Evolutionary conservation across 2,888 invertebrate species (phyloP), one percentile per base, ranked within the genome.

Genomic region (Pristionchus arcanus): DNA sequence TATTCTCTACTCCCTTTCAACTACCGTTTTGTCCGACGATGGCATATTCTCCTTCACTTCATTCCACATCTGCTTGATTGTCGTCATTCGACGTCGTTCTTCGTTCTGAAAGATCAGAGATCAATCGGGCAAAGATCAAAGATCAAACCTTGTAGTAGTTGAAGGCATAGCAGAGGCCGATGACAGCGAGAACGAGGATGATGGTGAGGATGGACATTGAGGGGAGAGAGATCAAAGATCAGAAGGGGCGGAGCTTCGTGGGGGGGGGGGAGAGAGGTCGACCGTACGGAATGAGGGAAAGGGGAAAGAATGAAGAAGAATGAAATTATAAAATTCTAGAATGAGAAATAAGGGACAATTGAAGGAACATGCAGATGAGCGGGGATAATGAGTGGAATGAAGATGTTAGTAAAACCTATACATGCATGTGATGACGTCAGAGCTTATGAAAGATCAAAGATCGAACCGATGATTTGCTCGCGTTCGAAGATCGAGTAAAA

Each of bases 381-480:
- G 7, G 34, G 5, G 1, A 31, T 15, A 9, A n/a, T n/a, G 0
- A 68, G 28, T 68, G 5, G 37, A 37, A 74, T 1, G 28, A 68
- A 7, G 28, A 28, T 0, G 42, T 74, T 74, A 37, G 37, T 19
- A 34, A 37, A 37, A 28, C 25, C n/a, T n/a, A 25, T 21, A 4
- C 74, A 81, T 15, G 15, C 74, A 9, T n/a, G 28, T 28, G 81
- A 81, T n/a, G 81, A 81, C 81, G 42, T 37, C 66, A 87, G 66
- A 68, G 49, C 28, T 55, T 0, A 49, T 0, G 16, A 42, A 53
- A 81, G n/a, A 81, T 53, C 49, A 81, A 42, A 53, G 81, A 28
- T 49, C 49, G 53, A 68, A 88, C 87, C 71, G 87, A 42, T 68
- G 87, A 71, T 49, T 88, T 88, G 87, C 74, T 74, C 19, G 87